Evolutionary conservation across 2,797 vertebrate species (phyloP).

Genomic region (Eulemur rubriventer): DNA sequence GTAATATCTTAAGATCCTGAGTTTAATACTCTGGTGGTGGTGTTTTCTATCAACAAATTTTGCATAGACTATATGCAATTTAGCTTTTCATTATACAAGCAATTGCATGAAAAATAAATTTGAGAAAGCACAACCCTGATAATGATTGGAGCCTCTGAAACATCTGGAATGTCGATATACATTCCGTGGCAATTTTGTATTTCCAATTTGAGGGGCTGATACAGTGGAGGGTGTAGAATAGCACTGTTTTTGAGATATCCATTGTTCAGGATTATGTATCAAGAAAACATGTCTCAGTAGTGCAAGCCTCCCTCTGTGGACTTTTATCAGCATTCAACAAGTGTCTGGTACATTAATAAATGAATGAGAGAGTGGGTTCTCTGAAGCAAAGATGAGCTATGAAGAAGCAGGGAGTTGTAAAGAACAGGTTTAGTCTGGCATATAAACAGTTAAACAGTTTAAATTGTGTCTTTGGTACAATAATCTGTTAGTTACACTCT

Average conservation of each 20-base stretch:
- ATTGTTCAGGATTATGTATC: not conserved
- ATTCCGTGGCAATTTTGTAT: not conserved
- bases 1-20: not conserved
- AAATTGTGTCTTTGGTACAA: not conserved
- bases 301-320: not conserved
- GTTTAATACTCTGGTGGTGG: not conserved
- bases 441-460: not conserved
- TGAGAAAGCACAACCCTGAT: not conserved
- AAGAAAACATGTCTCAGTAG: not conserved
- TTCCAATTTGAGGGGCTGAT: not conserved
- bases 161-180: not conserved
- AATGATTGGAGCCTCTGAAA: not conserved
- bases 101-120: not conserved
- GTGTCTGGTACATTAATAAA: not conserved
- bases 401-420: not conserved
- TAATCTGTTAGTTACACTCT: not conserved
- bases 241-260: not conserved
- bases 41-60: not conserved
- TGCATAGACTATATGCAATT: not conserved
- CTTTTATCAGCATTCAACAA: not conserved
- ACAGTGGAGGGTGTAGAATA: accelerated
- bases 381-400: not conserved
- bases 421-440: not conserved
- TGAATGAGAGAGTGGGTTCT: not conserved
- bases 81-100: not conserved